Evolutionary conservation across 2,797 vertebrate genomes (phyloP).

Genomic region (Tauraco hartlaubi): DNA sequence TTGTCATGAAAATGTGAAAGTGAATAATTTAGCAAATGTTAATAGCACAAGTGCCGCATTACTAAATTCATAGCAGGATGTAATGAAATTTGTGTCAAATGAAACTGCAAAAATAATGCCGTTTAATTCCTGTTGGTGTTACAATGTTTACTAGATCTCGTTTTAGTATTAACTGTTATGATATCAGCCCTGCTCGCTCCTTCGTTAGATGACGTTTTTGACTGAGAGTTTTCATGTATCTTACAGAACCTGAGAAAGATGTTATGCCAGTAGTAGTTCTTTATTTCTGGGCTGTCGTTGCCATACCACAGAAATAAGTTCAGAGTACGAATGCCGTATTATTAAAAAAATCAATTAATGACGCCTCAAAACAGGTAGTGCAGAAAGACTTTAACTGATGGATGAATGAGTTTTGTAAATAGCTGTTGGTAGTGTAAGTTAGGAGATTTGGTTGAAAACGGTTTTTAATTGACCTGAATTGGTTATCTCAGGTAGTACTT

Average conservation of each 20-base stretch:
- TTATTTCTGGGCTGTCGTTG: background rate
- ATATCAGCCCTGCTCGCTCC: constrained; percentile 32
- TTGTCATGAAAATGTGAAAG: constrained; percentile 72
- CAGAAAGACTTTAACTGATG: background rate
- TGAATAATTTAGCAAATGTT: constrained; percentile 78
- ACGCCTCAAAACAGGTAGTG: constrained; percentile 10
- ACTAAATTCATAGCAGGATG: constrained; percentile 34
- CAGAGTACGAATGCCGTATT: background rate
- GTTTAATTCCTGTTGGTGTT: constrained; percentile 44
- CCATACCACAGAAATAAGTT: background rate
- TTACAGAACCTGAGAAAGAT: background rate
- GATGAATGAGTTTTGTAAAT: background rate
- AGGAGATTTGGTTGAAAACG: background rate
- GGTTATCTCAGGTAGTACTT: background rate
- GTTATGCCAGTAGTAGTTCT: background rate
- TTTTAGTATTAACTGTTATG: constrained; percentile 44
- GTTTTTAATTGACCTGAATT: background rate
- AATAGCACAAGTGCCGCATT: constrained; percentile 57
- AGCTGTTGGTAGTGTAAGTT: background rate
- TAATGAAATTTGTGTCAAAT: constrained; percentile 66
- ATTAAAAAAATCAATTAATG: constrained; percentile 53
- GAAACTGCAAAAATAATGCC: constrained; percentile 36
- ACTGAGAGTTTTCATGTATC: constrained; percentile 49
- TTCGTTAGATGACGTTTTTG: constrained; percentile 77
- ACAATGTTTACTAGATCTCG: background rate